Evolutionary conservation across 2,797 vertebrate species (phyloP).

Genomic region (Hypotaenidia okinawae): DNA sequence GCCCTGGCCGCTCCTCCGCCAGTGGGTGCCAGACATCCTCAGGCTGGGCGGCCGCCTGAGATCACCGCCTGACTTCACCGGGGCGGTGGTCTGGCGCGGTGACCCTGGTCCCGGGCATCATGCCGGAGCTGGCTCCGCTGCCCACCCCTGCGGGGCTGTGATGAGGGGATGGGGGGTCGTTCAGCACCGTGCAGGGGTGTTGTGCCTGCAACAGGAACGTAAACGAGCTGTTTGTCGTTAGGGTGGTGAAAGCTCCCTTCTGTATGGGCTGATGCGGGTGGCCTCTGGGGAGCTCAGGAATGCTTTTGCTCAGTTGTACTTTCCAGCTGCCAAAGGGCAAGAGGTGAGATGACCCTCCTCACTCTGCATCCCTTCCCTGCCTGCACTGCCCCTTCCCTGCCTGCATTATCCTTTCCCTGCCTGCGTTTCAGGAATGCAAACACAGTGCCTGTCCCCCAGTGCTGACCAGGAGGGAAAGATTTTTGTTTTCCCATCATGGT

Average conservation of each 20-base stretch:
- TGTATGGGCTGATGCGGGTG: not conserved
- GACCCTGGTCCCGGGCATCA: not conserved
- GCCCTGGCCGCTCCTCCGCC: slow-evolving; percentile 7
- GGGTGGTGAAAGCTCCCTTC: not conserved
- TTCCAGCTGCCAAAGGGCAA: slow-evolving; percentile 22
- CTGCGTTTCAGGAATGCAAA: not conserved
- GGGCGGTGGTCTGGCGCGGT: slow-evolving; percentile 34
- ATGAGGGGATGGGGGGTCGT: accelerated
- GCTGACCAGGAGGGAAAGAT: not conserved
- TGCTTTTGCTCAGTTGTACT: slow-evolving; percentile 24
- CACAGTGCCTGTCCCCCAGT: not conserved
- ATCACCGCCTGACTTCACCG: slow-evolving; percentile 59
- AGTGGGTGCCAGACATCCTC: slow-evolving; percentile 22
- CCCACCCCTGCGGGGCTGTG: not conserved
- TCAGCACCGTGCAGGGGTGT: accelerated
- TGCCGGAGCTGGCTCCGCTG: not conserved
- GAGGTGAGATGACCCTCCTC: not conserved
- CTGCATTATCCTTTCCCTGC: not conserved
- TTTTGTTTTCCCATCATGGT: not conserved
- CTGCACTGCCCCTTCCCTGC: not conserved
- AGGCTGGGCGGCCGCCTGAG: slow-evolving; percentile 37
- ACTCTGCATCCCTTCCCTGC: not conserved
- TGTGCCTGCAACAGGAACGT: not conserved
- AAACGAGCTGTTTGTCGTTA: not conserved
- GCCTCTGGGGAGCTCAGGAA: slow-evolving; percentile 1